These are phyloP conservation scores for Drosophila sp. DNA, from an alignment of 1,140 invertebrate genomes.

Conservation along the genomic window DNA sequence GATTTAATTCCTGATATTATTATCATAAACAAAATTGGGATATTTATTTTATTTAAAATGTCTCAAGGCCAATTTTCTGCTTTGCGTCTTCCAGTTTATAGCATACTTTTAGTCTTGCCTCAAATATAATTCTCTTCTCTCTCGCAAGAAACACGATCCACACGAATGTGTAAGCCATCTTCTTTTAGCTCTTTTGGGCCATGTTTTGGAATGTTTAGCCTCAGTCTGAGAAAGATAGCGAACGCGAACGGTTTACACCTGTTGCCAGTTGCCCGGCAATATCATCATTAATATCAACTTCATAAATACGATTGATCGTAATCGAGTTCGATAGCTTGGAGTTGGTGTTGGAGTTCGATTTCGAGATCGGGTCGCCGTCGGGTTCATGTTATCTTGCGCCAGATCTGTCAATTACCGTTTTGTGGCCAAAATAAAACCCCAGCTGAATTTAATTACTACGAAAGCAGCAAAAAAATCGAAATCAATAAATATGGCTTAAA, in stretches of 20 bases:
- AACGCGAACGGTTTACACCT: constrained; percentile 62
- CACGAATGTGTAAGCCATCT: not conserved
- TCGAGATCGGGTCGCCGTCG: constrained; percentile 41
- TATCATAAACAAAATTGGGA: no score
- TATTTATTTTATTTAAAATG: not conserved
- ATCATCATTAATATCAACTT: not conserved
- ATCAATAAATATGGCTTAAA: constrained; percentile 10
- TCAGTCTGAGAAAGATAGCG: constrained; percentile 53
- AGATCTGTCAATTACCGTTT: constrained; percentile 75
- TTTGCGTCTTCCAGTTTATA: not conserved
- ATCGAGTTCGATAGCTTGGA: constrained; percentile 13
- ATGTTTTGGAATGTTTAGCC: not conserved
- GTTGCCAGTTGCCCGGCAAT: constrained; percentile 41
- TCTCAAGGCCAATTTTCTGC: no score
- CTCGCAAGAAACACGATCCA: not conserved
- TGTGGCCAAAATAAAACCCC: constrained; percentile 46
- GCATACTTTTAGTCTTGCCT: not conserved
- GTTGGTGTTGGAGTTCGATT: constrained; percentile 15
- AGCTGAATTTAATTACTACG: constrained; percentile 18
- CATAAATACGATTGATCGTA: not conserved
- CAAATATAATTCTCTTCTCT: not conserved
- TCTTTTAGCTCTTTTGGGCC: not conserved
- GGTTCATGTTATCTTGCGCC: constrained; percentile 67
- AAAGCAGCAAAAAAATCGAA: not conserved
- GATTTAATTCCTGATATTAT: no score